phyloP scores from a whole-genome alignment of 2,888 invertebrate species.

The Epirrhoe tristata region DNA sequence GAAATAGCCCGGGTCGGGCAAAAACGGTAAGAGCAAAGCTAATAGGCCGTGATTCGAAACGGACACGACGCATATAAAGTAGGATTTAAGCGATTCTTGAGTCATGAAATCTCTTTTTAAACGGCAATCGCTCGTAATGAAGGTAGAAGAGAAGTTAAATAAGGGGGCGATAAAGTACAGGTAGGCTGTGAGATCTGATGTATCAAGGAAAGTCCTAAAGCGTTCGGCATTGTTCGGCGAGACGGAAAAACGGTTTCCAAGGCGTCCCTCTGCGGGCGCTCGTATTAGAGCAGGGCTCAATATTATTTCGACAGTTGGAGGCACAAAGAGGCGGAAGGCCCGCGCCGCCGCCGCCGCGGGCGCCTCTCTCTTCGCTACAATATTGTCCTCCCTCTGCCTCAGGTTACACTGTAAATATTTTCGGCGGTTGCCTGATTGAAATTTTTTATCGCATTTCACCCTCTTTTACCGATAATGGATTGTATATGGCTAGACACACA shows the following conservation, averaged over 20 bases:
- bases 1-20: conserved; percentile 61
- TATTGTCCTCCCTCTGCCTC: conserved; percentile 81
- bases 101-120: conserved; percentile 49
- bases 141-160: conserved; percentile 38
- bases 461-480: conserved; percentile 74
- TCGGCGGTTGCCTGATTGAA: conserved; percentile 83
- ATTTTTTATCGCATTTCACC: conserved; percentile 81
- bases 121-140: conserved; percentile 43
- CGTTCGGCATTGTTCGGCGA: conserved; percentile 75
- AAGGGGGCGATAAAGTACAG: conserved; percentile 41
- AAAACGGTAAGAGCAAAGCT: conserved; percentile 61
- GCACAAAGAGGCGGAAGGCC: conserved; percentile 80
- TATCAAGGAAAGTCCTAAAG: conserved; percentile 66
- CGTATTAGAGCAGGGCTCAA: conserved; percentile 83
- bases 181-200: conserved; percentile 54
- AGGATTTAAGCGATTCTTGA: conserved; percentile 51
- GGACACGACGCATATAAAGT: conserved; percentile 58
- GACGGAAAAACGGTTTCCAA: conserved; percentile 80
- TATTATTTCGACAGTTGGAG: conserved; percentile 81
- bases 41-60: conserved; percentile 60
- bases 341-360: conserved; percentile 71
- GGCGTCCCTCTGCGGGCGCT: conserved; percentile 75
- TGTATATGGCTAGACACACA: conserved; percentile 64
- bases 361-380: conserved; percentile 75
- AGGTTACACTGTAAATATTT: conserved; percentile 84